phyloP scores from a whole-genome alignment of 2,888 invertebrate genomes.

The Oligia latruncula region DNA sequence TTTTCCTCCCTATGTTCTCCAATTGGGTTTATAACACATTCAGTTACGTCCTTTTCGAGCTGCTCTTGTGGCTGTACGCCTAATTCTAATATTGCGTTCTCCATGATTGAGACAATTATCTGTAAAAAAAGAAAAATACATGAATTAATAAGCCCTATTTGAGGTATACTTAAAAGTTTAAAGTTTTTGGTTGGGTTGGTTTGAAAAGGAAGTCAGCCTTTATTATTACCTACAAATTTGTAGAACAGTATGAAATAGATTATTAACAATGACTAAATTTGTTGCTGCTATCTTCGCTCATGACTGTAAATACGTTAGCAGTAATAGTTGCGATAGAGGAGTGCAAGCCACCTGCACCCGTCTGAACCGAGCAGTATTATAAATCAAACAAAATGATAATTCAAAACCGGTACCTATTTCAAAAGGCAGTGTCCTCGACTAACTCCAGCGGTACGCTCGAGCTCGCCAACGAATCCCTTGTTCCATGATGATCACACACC shows the following conservation, averaged over 20 bases:
- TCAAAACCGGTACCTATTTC: constrained; percentile 89
- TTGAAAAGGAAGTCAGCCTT: background rate
- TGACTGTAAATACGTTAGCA: constrained; percentile 52
- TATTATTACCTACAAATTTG: constrained; percentile 11
- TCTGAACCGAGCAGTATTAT: constrained; percentile 78
- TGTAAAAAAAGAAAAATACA: constrained; percentile 68
- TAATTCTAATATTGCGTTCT: constrained; percentile 62
- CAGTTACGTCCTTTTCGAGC: constrained; percentile 56
- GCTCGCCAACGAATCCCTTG: constrained; percentile 82
- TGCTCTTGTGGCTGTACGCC: constrained; percentile 58
- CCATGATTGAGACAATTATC: constrained; percentile 74
- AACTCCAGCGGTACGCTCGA: constrained; percentile 82
- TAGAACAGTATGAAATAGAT: constrained; percentile 12
- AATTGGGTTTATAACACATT: constrained; percentile 63
- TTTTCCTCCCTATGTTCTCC: constrained; percentile 72
- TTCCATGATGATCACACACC: constrained; percentile 80
- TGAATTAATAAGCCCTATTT: background rate
- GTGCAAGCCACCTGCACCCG: constrained; percentile 78
- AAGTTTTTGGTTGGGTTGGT: background rate
- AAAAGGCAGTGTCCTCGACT: constrained; percentile 86
- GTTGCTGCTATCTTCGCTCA: constrained; percentile 48
- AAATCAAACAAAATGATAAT: constrained; percentile 89
- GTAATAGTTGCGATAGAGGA: constrained; percentile 57
- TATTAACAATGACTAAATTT: constrained; percentile 29
- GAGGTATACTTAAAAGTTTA: background rate